Base-by-base conservation (phyloP, 2,888 invertebrate species). In the Neelides folsomi region DNA sequence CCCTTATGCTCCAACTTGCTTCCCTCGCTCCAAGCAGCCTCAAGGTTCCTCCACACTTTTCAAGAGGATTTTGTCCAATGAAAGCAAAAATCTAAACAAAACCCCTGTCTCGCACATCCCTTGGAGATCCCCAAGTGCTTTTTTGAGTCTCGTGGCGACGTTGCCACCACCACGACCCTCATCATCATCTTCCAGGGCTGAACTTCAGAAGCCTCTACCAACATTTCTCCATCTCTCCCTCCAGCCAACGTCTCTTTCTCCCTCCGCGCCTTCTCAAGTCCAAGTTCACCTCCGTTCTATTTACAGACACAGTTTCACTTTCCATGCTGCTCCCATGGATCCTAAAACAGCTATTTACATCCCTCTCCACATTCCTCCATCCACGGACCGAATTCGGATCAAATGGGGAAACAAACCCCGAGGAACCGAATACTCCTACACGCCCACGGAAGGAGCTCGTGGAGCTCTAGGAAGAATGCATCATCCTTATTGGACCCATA, bases 1-100 rank as follows among this genome's bases (percentile, higher is more conserved):
- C 34, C 45, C 36, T 35, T 19, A 13, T 19, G 15, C 42, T 9
- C 5, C 4, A 7, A 7, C 27, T 27, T 27, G 27, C 27, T 27
- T n/a, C 27, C 27, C 27, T 27, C 27, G 27, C 27, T 27, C 4
- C 27, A 53, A 56, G 49, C 52, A 55, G 58, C 51, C 56, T 58
- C 60, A 62, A 60, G 60, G 60, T 60, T 60, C 56, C 53, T 59
- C 53, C 51, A 19, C 41, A 37, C 18, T 47, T 44, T 50, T 49
- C 47, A 49, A 56, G 54, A 59, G 56, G 57, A 59, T 59, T 57
- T 57, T 57, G 59, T 57, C 62, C 60, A 62, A 59, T 62, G 62
- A 60, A 62, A 62, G 57, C 56, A 62, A 59, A 60, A 59, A 58
- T 59, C 62, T 58, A 62, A 59, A 62, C 58, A 59, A 62, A 62